Percentiles rank a stretch among this genome's conserved stretches.
phyloP scores from a whole-genome alignment of 1,140 invertebrate genomes.

The Drosophila pseudoananassae region DNA sequence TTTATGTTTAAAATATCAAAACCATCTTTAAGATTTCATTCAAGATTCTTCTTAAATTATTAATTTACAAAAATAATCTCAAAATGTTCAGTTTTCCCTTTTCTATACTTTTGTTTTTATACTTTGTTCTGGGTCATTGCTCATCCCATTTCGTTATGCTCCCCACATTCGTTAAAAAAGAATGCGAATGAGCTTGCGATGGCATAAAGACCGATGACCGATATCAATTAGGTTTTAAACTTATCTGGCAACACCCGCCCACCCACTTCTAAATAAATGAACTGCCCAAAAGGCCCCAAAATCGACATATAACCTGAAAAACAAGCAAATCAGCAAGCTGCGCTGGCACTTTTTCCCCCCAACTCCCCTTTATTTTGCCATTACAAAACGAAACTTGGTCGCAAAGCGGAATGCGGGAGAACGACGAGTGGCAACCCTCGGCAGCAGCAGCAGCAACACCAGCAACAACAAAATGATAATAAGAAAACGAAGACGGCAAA shows the following conservation, averaged over 20 bases:
- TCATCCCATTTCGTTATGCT: conserved; percentile 15
- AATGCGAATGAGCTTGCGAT: conserved; percentile 48
- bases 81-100: background rate
- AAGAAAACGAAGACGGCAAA: conserved; percentile 46
- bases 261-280: conserved; percentile 24
- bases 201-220: conserved; percentile 47
- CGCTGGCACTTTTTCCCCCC: conserved; percentile 46
- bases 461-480: conserved; percentile 44
- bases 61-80: background rate
- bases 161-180: conserved; percentile 20
- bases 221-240: conserved; percentile 28
- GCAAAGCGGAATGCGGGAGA: conserved; percentile 42
- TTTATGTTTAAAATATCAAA: too few species aligned
- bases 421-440: conserved; percentile 48
- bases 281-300: background rate
- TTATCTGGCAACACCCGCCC: conserved; percentile 38
- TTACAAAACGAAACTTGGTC: conserved; percentile 41
- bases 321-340: conserved; percentile 47
- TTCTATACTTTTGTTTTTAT: background rate
- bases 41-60: too few species aligned
- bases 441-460: conserved; percentile 27
- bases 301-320: conserved; percentile 51
- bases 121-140: conserved; percentile 8
- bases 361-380: conserved; percentile 27
- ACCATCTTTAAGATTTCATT: too few species aligned